Conservation (phyloP, 1,140 invertebrate species). For the Phocides pigmalion region DNA sequence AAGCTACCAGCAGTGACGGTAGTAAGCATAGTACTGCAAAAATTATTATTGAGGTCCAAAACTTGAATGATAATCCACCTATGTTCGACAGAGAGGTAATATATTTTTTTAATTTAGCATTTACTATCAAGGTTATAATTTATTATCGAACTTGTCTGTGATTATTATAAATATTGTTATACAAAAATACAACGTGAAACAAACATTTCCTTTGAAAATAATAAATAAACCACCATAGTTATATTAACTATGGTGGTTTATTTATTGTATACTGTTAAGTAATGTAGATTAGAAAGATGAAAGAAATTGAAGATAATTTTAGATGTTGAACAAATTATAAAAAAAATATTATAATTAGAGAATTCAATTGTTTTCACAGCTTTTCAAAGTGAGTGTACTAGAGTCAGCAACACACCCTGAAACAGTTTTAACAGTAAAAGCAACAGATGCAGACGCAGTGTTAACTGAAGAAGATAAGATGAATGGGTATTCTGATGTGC, state of each 20-base stretch:
- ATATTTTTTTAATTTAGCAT: too few species aligned
- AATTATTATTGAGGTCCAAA: constrained; percentile 88
- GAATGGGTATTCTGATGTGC: constrained; percentile 87
- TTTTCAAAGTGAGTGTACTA: constrained; percentile 88
- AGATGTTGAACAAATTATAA: too few species aligned
- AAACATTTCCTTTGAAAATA: too few species aligned
- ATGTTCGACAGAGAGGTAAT: constrained; percentile 87
- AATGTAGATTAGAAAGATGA: too few species aligned
- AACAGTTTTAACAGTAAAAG: constrained; percentile 87
- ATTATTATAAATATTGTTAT: too few species aligned
- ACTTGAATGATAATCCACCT: constrained; percentile 93
- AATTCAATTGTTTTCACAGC: constrained; percentile 71
- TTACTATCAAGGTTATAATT: too few species aligned
- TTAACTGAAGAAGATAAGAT: constrained; percentile 85
- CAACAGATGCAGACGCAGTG: constrained; percentile 88
- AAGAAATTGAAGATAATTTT: too few species aligned
- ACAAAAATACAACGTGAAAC: too few species aligned
- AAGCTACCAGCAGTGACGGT: constrained; percentile 88
- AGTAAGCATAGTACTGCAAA: constrained; percentile 88
- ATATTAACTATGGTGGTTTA: constrained; percentile 1
- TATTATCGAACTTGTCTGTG: constrained; percentile 2
- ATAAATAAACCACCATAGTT: too few species aligned
- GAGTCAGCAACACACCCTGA: constrained; percentile 89
- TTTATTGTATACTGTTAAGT: too few species aligned
- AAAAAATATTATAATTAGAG: too few species aligned